Conservation (phyloP, 2,113 vertebrate species). For the Micromys minutus region DNA sequence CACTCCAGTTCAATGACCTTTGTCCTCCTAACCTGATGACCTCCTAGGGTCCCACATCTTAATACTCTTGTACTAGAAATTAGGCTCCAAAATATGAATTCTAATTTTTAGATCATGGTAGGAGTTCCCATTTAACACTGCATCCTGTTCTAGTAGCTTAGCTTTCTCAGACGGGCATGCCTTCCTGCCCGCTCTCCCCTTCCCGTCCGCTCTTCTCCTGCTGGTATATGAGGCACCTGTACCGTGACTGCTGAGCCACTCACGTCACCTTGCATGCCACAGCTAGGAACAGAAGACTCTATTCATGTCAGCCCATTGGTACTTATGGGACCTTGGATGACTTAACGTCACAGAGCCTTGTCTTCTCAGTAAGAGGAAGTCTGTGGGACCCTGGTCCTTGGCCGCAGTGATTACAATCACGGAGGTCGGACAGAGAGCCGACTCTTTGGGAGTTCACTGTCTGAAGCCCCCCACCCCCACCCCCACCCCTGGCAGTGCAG, state of each 20-base stretch:
- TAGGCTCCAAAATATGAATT: background rate
- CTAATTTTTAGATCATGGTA: background rate
- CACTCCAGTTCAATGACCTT: background rate
- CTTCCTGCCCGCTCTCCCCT: background rate
- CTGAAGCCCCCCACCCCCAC: background rate
- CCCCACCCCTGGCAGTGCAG: fast-evolving
- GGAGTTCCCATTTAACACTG: background rate
- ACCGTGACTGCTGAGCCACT: background rate
- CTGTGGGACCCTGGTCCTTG: background rate
- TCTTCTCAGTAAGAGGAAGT: background rate
- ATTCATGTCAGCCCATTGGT: background rate
- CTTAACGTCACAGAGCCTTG: background rate
- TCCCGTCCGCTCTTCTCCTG: no score
- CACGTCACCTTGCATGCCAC: fast-evolving
- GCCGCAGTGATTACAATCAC: no score
- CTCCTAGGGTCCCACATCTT: background rate
- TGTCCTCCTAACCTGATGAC: background rate
- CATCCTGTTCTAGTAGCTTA: background rate
- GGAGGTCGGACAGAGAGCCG: fast-evolving
- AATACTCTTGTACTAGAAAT: background rate
- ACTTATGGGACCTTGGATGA: background rate
- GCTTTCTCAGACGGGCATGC: background rate
- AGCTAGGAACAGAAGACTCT: background rate
- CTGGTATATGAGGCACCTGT: background rate
- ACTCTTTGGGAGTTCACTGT: background rate